These are phyloP conservation scores for Colossoma macropomum DNA, from an alignment of 2,113 vertebrate species.

Conservation along the genomic window DNA sequence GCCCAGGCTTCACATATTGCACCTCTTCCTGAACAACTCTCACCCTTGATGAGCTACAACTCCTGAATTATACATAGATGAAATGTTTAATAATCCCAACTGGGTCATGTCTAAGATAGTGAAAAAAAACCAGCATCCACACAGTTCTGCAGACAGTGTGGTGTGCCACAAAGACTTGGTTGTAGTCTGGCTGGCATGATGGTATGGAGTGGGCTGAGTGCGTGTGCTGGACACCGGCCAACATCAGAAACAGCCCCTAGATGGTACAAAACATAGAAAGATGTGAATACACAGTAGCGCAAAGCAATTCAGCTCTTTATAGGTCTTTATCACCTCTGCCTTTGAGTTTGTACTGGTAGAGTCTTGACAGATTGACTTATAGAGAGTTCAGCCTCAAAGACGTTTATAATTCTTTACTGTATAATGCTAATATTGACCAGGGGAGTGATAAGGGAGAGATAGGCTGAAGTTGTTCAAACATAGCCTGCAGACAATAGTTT, in stretches of 20 bases:
- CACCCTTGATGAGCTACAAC: not conserved
- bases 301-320: not conserved
- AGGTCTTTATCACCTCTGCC: not conserved
- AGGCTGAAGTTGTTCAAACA: not conserved
- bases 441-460: not conserved
- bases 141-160: not conserved
- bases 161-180: not conserved
- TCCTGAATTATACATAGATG: not conserved
- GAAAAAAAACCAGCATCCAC: not conserved
- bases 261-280: not conserved
- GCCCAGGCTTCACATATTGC: not conserved
- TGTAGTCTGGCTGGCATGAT: slow-evolving; percentile 1
- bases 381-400: not conserved
- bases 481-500: not conserved
- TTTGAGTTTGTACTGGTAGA: not conserved
- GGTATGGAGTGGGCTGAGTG: not conserved
- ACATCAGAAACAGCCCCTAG: no score
- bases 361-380: not conserved
- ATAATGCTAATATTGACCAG: not conserved
- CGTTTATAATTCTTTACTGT: not conserved
- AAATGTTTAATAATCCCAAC: not conserved
- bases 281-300: not conserved
- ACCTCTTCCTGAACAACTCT: not conserved
- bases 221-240: not conserved
- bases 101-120: not conserved